These are phyloP conservation scores for Thalpophila matura DNA, from an alignment of 2,888 invertebrate species.

Conservation along the genomic window DNA sequence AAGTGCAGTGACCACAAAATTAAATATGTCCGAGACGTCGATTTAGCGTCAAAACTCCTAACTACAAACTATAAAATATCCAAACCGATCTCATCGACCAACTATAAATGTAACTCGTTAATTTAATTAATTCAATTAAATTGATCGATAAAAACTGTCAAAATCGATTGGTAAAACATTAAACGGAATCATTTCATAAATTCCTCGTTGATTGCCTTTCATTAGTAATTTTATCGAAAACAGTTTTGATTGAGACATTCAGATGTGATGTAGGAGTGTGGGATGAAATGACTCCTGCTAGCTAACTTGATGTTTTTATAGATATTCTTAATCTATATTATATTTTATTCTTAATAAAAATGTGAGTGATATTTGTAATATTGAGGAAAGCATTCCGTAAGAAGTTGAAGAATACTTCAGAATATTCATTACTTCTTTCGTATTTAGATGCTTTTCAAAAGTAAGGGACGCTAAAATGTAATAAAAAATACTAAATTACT, in stretches of 20 bases:
- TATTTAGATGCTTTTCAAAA: too few relatives aligned
- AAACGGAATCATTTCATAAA: conserved; percentile 52
- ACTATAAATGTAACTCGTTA: conserved; percentile 46
- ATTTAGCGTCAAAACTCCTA: conserved; percentile 30
- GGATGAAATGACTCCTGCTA: conserved; percentile 38
- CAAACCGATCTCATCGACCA: conserved; percentile 33
- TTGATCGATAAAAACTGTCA: conserved; percentile 55
- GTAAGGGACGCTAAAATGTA: too few relatives aligned
- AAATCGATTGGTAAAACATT: conserved; percentile 53
- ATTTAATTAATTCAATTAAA: conserved; percentile 61
- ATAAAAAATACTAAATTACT: too few relatives aligned
- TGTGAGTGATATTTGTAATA: conserved; percentile 9
- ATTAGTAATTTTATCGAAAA: conserved; percentile 47
- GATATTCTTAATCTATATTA: conserved; percentile 26
- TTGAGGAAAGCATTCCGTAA: conserved; percentile 2
- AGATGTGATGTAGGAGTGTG: conserved; percentile 24
- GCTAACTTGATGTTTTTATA: conserved; percentile 32
- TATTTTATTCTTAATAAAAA: conserved; percentile 13
- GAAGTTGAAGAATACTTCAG: not conserved
- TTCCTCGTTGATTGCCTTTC: conserved; percentile 55
- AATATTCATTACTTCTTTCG: too few relatives aligned
- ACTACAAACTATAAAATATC: conserved; percentile 40
- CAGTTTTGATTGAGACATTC: conserved; percentile 57
- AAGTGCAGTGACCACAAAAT: conserved; percentile 18
- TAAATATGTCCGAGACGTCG: conserved; percentile 1